Conservation (phyloP, 2,888 invertebrate species). For the Nebria brevicollis region DNA sequence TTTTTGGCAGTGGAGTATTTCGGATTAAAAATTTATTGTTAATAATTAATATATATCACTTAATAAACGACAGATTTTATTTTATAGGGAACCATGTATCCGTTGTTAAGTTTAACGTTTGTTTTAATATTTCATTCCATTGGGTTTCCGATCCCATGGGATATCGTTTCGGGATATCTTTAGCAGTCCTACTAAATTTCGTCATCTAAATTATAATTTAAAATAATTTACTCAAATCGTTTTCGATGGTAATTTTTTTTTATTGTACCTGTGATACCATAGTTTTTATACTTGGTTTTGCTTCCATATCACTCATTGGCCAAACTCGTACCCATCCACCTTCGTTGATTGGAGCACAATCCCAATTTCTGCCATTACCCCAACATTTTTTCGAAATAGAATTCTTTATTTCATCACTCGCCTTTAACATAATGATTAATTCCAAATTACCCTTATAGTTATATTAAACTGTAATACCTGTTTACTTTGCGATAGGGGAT, state of each 20-base stretch:
- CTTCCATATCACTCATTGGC: constrained; percentile 65
- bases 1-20: constrained; percentile 41
- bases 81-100: constrained; percentile 68
- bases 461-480: constrained; percentile 10
- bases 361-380: constrained; percentile 81
- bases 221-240: too few species aligned
- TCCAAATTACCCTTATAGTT: background rate
- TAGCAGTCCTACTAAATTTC: constrained; percentile 63
- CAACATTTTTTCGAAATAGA: constrained; percentile 65
- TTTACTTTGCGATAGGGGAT: constrained; percentile 41
- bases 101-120: constrained; percentile 62
- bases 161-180: constrained; percentile 64
- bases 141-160: constrained; percentile 65
- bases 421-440: constrained; percentile 50
- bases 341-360: constrained; percentile 69
- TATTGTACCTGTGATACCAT: constrained; percentile 57
- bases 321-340: constrained; percentile 84
- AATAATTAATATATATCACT: constrained; percentile 27
- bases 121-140: constrained; percentile 63
- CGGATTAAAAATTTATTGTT: constrained; percentile 35
- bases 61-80: constrained; percentile 53
- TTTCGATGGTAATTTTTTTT: background rate
- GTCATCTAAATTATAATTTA: constrained; percentile 58
- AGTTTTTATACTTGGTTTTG: constrained; percentile 53
- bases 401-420: constrained; percentile 59